These are phyloP conservation scores for Sceloporus undulatus DNA, from an alignment of 2,113 vertebrate species.

Conservation along the genomic window DNA sequence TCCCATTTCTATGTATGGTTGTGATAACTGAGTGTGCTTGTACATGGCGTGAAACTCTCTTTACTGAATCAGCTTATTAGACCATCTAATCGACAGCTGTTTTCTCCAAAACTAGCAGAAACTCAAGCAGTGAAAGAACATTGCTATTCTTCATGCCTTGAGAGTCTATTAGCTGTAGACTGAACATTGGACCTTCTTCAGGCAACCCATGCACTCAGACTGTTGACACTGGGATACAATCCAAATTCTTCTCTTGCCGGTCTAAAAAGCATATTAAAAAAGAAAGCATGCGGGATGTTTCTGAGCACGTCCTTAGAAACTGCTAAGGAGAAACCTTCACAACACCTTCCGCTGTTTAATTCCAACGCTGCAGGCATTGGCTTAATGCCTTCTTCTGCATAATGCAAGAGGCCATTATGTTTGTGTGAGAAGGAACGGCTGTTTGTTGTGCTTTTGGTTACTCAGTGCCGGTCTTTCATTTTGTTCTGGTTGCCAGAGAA, in stretches of 20 bases:
- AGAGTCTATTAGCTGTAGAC: too few species aligned
- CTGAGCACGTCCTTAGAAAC: not conserved
- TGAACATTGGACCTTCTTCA: not conserved
- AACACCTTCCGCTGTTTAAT: conserved; percentile 6
- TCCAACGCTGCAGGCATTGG: not conserved
- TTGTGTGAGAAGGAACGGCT: not conserved
- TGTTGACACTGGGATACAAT: not conserved
- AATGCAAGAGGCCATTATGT: conserved; percentile 7
- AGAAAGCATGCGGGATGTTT: not conserved
- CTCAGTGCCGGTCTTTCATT: not conserved
- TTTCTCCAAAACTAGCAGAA: too few species aligned
- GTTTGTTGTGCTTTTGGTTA: conserved; percentile 1
- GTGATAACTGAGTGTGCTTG: too few species aligned
- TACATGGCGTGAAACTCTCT: too few species aligned
- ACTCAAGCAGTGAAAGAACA: too few species aligned
- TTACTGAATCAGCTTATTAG: not conserved
- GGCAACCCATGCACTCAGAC: not conserved
- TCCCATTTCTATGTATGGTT: too few species aligned
- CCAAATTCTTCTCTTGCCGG: not conserved
- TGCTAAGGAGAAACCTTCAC: not conserved
- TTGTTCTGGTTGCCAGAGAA: not conserved
- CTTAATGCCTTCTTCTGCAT: not conserved
- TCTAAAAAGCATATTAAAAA: not conserved
- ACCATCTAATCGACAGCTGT: not conserved
- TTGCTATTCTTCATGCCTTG: too few species aligned